Evolutionary conservation across 2,797 vertebrate species (phyloP), one percentile per base, ranked within the genome.

Genomic region (Spatula versicolor): DNA sequence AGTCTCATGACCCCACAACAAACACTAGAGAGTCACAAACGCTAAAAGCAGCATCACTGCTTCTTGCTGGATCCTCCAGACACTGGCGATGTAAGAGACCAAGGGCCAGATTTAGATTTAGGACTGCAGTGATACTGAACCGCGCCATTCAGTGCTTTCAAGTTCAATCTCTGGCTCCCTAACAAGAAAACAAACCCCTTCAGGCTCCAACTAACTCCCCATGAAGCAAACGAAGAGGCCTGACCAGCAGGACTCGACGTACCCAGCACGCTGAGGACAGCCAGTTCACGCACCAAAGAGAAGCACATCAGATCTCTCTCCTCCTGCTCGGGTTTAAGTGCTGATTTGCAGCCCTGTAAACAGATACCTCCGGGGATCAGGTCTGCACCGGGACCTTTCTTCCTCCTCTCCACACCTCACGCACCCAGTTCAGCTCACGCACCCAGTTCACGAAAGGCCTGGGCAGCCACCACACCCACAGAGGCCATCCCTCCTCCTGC

Each of bases 391-490:
- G 22, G 46, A 73, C 28, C 12, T 25, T 48, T 48, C 63, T 46
- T 93, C 60, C 43, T 37, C 9, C 35, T 64, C 50, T 22, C 30
- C 28, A 64, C 58, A 50, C 60, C 39, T 67, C 71, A 63, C 46
- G 60, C 37, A 80, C 23, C 45, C 63, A 64, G 39, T 66, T 62
- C 12, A 4, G 50, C 22, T n/a, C n/a, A n/a, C n/a, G n/a, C n/a
- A n/a, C n/a, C n/a, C n/a, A n/a, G n/a, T 58, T 14, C 14, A 0
- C 0, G 0, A 33, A 55, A 80, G 23, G n/a, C 10, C 43, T 45
- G 48, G 46, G 50, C 4, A 3, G 13, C 2, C 83, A 39, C 13
- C 16, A 37, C 20, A 60, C 7, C 25, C 86, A 41, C 71, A 45
- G 82, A 87, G 6, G 63, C 26, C 23, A 12, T 55, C 50, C 46